phyloP scores from a whole-genome alignment of 1,140 invertebrate species.

The Thaumatotibia leucotreta region DNA sequence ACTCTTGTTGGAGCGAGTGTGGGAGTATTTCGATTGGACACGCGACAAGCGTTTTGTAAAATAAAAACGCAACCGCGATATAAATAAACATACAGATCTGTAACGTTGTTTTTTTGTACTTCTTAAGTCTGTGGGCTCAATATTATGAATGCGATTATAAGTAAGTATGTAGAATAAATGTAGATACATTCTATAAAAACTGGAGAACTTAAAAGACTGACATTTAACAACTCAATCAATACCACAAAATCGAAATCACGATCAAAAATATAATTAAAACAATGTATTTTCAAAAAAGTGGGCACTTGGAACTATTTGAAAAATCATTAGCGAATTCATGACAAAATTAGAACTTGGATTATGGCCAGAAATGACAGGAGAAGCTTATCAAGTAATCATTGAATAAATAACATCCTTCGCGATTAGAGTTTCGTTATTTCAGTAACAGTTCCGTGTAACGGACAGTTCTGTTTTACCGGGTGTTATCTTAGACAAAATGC shows the following conservation, averaged over 20 bases:
- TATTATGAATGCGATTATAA: neutral
- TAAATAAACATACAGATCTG: neutral
- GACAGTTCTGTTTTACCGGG: constrained; percentile 32
- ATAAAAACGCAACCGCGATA: constrained; percentile 7
- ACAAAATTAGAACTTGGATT: constrained; percentile 26
- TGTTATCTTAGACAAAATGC: constrained; percentile 48
- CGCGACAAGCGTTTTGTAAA: constrained; percentile 8
- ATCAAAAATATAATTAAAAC: no score
- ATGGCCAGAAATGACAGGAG: constrained; percentile 21
- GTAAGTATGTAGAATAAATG: no score
- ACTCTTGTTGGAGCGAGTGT: neutral
- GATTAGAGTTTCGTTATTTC: constrained; percentile 23
- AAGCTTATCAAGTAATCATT: constrained; percentile 25
- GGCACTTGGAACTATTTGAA: neutral
- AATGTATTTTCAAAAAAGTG: no score
- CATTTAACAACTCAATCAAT: no score
- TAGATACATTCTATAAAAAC: no score
- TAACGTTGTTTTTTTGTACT: neutral
- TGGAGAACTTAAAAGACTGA: no score
- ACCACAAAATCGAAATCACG: no score
- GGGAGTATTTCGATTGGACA: constrained; percentile 8
- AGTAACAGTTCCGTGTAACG: constrained; percentile 26
- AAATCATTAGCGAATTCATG: constrained; percentile 8
- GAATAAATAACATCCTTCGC: constrained; percentile 22
- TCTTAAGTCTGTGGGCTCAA: neutral